These are phyloP conservation scores for Oscheius onirici DNA, from an alignment of 2,888 invertebrate genomes.

Conservation along the genomic window DNA sequence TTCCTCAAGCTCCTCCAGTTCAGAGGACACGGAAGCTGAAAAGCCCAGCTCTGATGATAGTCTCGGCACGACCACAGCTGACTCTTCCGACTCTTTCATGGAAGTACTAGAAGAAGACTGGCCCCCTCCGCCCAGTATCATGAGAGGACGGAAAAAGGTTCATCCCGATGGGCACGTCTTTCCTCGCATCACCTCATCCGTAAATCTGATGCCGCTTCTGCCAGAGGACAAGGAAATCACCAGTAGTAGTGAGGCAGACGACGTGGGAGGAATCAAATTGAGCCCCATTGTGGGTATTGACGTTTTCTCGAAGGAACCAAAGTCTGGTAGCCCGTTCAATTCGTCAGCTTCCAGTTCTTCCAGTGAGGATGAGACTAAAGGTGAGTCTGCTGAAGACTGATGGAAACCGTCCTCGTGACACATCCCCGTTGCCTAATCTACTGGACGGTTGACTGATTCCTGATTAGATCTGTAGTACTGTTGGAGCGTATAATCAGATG, in stretches of 20 bases:
- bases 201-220: constrained; percentile 21
- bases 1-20: not conserved
- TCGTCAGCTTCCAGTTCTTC: not conserved
- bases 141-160: constrained; percentile 20
- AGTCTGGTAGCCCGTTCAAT: not conserved
- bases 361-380: not conserved
- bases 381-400: not conserved
- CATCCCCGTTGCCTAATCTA: too few species aligned
- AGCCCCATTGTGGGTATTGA: constrained; percentile 1
- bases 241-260: constrained; percentile 1
- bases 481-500: too few species aligned
- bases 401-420: too few species aligned
- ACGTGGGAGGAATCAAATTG: constrained; percentile 9
- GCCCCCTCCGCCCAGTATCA: constrained; percentile 17
- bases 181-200: constrained; percentile 23
- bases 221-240: constrained; percentile 32
- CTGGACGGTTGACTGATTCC: too few species aligned
- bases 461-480: too few species aligned
- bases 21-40: not conserved
- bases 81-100: not conserved
- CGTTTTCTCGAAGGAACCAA: constrained; percentile 4
- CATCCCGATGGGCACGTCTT: constrained; percentile 27
- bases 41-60: not conserved
- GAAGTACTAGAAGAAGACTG: constrained; percentile 15
- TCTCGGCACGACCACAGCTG: not conserved